Base-by-base conservation (phyloP, 2,888 invertebrate genomes). In the Anoplius nigerrimus region DNA sequence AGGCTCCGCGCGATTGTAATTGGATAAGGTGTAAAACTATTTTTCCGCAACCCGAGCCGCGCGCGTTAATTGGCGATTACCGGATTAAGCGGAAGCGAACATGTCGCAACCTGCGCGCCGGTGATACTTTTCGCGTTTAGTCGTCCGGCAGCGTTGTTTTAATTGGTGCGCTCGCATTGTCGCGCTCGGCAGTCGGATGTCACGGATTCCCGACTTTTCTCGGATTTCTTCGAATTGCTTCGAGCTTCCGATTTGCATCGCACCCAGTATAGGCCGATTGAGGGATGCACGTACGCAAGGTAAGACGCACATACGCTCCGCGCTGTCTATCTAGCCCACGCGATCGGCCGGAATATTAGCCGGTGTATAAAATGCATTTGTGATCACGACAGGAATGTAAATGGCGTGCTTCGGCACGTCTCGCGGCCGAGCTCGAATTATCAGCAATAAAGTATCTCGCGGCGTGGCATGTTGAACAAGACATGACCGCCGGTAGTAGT, bases 381-480 rank as follows among this genome's bases (percentile, higher is more conserved):
- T 70, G 79, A 79, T 78, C 76, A 70, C 72, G 74, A 71, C 74
- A 72, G 78, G 79, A 79, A 79, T 79, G 78, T 73, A 79, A 79
- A 79, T 76, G 76, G 71, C 73, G 79, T 67, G 51, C 75, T 73
- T 73, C 66, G 62, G 69, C 78, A 64, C 77, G 69, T 75, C 69
- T 66, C 66, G 55, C 60, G 71, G 45, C 60, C 68, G 21, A 66
- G 61, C 72, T 69, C 79, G 75, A 79, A 79, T 79, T 79, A 79
- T 79, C 75, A 79, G 73, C 76, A 74, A 77, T 79, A 79, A 79
- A 79, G 71, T 77, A 79, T 79, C 79, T 79, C 63, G 66, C 76
- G 18, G 21, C 53, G 27, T 62, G 69, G 73, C 73, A 71, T 72
- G 75, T 72, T 76, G 76, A 76, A 77, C 79, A 71, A 79, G 79